Base-by-base conservation (phyloP, 2,888 invertebrate species). In the Cryptosula pallasiana region DNA sequence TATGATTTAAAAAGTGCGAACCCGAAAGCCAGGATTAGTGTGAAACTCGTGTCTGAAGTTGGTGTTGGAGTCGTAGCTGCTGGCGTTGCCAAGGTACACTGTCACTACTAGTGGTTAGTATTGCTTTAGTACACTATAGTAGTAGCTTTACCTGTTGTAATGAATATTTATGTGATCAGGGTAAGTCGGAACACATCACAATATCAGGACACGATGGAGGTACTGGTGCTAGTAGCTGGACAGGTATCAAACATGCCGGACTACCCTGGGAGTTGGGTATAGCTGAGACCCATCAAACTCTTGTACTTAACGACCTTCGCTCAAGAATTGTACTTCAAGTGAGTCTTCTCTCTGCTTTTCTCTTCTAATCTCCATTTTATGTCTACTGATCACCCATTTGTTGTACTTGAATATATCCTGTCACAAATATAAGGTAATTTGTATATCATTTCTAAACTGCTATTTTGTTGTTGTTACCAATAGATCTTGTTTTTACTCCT, bases 171-270 rank as follows among this genome's bases (percentile, higher is more conserved):
- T n/a, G n/a, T 45, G 20, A 5, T 45, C 80, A 93, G 91, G 95
- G 95, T 69, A 98, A 98, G 87, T 96, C 96, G 0, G 98, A 98
- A 82, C 98, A 98, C 85, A 94, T 99, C 78, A 95, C 95, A 34
- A 96, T 99, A 77, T 97, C 97, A 0, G 99, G 99, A 0, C 98
- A 99, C 86, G 99, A 99, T 87, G 99, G 99, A 74, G 98, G 99
- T 72, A 99, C 99, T 23, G 99, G 99, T 36, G 99, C 98, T 69
- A 94, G 94, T 82, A 95, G 95, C 73, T 98, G 98, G 98, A 99
- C 98, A 0, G 98, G 98, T 77, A 98, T 99, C 82, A 99, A 99
- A 87, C 86, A 91, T 76, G 98, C 99, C 57, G 99, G 99, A 69
- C 87, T 98, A 75, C 98, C 99, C 0, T 99, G 98, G 98, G 99